Conservation (phyloP, 2,113 vertebrate species). For the Stomatorhinus ivindoensis region DNA sequence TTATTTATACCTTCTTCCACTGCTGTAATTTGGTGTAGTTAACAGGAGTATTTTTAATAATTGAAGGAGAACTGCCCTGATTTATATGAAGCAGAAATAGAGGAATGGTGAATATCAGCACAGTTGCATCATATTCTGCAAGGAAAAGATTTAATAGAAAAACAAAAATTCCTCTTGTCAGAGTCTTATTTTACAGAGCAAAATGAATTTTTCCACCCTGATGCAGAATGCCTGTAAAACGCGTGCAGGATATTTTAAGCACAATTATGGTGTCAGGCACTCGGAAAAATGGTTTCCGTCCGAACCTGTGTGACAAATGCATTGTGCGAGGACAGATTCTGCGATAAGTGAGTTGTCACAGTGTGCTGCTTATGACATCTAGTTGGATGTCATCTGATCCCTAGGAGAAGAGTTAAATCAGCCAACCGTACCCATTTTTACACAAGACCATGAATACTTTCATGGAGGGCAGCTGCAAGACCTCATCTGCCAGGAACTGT, state of each 20-base stretch:
- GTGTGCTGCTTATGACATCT: constrained; percentile 87
- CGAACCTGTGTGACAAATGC: constrained; percentile 92
- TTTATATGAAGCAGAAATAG: background rate
- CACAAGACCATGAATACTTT: constrained; percentile 72
- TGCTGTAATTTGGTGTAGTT: background rate
- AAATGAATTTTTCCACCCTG: constrained; percentile 79
- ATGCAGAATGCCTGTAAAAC: constrained; percentile 86
- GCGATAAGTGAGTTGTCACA: constrained; percentile 98
- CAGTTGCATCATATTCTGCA: constrained; percentile 58
- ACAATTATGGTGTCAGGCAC: constrained; percentile 96
- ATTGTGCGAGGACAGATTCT: constrained; percentile 97
- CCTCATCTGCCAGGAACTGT: constrained; percentile 74
- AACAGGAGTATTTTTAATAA: background rate
- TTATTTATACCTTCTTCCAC: background rate
- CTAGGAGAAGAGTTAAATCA: constrained; percentile 85
- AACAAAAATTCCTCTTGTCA: constrained; percentile 66
- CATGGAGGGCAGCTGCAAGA: constrained; percentile 66
- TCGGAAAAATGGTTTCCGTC: constrained; percentile 86
- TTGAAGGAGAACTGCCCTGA: background rate
- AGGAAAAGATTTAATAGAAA: constrained; percentile 73
- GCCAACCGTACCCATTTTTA: constrained; percentile 66
- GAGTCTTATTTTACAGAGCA: constrained; percentile 64
- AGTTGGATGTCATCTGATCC: constrained; percentile 88
- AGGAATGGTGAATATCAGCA: background rate
- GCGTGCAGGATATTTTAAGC: constrained; percentile 83